Evolutionary conservation across 92 coral and sea anemone species (phyloP), one percentile per base, ranked within the genome.

Genomic region (Chrysogorgia sp.): DNA sequence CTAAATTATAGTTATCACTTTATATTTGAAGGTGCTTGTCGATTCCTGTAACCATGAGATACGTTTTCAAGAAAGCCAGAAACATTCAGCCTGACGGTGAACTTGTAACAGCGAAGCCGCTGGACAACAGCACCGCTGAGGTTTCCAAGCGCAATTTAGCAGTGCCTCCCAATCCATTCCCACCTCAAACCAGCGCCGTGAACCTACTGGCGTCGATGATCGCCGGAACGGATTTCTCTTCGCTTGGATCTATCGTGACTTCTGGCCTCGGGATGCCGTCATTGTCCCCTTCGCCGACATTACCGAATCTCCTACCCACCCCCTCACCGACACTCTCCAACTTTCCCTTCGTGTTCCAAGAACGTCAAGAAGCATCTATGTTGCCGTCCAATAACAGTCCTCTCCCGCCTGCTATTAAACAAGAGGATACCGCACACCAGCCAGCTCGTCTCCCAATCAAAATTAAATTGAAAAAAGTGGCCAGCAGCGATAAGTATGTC

Each of bases 31-130:
- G 99, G 76, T 96, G 97, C 67, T 87, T 92, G 21, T 96, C 99
- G 32, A 88, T 91, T 79, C 98, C 99, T 19, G 97, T 94, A 14
- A 80, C 97, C 7, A 96, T 96, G 99, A 93, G 91, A 5, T 89
- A 93, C 66, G 83, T 96, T 58, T 92, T 96, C 71, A 87, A 90
- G 53, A 96, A 96, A 81, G 99, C 97, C 22, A 84, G 90, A 45
- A 90, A 88, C 57, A 83, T 89, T 47, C 90, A 83, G 68, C 75
- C 91, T 12, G 92, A 86, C 40, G 97, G 90, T 74, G 89, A 85
- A 25, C 90, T 93, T 17, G 92, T 86, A 64, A 89, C 88, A 49
- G 57, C 78, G 23, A 90, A 85, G 62, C 84, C 79, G 14, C 47
- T 76, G 34, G 66, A 57, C 34, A 75, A 53, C 17, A 29, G 53